Conservation (phyloP, 1,140 invertebrate genomes). For the Charaxes varanes region DNA sequence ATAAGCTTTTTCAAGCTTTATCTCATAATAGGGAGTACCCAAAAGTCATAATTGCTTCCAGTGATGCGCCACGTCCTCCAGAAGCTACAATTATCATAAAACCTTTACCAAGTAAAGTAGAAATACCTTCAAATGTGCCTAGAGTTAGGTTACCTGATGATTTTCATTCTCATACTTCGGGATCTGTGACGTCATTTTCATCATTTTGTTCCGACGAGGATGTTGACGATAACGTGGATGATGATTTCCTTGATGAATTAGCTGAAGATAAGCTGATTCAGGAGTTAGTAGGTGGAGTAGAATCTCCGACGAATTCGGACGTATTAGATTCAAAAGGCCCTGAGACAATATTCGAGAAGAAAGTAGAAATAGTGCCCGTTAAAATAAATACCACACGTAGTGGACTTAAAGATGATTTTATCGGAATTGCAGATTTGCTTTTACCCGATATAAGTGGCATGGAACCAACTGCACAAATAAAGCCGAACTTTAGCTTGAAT, state of each 20-base stretch:
- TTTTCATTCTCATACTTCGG: constrained; percentile 49
- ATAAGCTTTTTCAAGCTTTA: constrained; percentile 17
- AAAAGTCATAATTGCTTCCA: constrained; percentile 59
- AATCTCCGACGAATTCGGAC: constrained; percentile 55
- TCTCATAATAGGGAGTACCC: constrained; percentile 46
- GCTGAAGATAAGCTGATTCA: constrained; percentile 55
- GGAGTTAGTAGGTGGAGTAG: constrained; percentile 58
- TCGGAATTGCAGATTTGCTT: constrained; percentile 48
- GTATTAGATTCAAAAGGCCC: constrained; percentile 68
- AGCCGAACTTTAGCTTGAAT: constrained; percentile 60
- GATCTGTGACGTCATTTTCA: constrained; percentile 56
- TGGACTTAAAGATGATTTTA: constrained; percentile 49
- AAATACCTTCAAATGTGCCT: constrained; percentile 42
- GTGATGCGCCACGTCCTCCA: constrained; percentile 28
- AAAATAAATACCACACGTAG: constrained; percentile 44
- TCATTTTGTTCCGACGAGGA: constrained; percentile 60
- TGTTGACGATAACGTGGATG: constrained; percentile 49
- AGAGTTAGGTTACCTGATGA: constrained; percentile 56
- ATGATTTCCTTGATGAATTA: constrained; percentile 43
- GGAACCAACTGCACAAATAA: constrained; percentile 61
- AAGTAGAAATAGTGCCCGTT: constrained; percentile 62
- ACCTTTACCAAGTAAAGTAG: constrained; percentile 41
- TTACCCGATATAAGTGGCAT: constrained; percentile 48
- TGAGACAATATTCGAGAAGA: constrained; percentile 59
- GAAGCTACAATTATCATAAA: constrained; percentile 55